Evolutionary conservation across 2,113 vertebrate species (phyloP).

Genomic region (Asarcornis scutulata): DNA sequence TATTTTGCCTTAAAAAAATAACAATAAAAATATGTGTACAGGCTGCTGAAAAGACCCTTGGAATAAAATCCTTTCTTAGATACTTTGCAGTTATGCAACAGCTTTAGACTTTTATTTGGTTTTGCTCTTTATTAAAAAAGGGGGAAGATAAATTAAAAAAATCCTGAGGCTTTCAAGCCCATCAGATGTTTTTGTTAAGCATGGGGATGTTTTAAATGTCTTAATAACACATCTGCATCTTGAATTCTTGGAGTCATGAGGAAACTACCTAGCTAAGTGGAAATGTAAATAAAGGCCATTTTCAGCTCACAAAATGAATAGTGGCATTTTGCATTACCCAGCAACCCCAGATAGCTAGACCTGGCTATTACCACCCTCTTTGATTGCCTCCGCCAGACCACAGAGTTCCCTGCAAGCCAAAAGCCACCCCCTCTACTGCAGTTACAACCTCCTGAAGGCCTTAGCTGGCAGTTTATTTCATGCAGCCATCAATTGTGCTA

Average conservation of each 20-base stretch:
- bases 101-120: not conserved
- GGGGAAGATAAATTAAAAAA: not conserved
- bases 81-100: not conserved
- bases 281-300: slow-evolving; percentile 47
- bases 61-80: not conserved
- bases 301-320: not conserved
- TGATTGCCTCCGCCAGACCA: slow-evolving; percentile 36
- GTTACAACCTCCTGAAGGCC: not conserved
- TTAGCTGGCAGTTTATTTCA: not conserved
- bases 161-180: not conserved
- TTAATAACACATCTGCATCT: not conserved
- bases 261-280: slow-evolving; percentile 32
- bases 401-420: not conserved
- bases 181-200: not conserved
- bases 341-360: not conserved
- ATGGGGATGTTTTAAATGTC: not conserved
- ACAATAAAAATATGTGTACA: not conserved
- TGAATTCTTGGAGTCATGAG: not conserved
- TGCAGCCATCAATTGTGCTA: rapidly evolving
- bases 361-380: not conserved
- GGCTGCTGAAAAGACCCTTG: not conserved
- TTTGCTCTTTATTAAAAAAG: not conserved
- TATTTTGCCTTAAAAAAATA: not conserved
- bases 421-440: not conserved
- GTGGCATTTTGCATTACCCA: not conserved